phyloP scores from a whole-genome alignment of 2,888 invertebrate genomes.

The Troides helena region DNA sequence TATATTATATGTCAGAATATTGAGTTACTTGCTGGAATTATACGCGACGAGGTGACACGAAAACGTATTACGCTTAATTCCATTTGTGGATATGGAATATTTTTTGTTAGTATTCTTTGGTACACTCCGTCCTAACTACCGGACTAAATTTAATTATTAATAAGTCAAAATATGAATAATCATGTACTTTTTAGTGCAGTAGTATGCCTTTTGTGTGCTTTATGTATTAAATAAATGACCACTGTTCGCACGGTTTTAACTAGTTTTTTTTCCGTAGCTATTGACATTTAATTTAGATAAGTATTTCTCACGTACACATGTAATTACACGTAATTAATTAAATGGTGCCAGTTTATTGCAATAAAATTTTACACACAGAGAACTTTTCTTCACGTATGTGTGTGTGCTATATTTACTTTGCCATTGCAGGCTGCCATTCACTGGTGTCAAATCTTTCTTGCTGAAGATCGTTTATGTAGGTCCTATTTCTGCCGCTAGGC shows the following conservation, averaged over 20 bases:
- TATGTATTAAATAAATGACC: neutral
- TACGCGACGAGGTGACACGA: neutral
- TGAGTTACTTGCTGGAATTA: conserved; percentile 5
- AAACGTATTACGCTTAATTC: neutral
- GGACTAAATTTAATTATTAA: neutral
- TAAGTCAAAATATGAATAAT: neutral
- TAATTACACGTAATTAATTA: no score
- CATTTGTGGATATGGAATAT: neutral
- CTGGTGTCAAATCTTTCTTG: no score
- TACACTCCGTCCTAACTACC: neutral
- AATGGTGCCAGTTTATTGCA: no score
- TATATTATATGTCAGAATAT: conserved; percentile 21
- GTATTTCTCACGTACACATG: no score
- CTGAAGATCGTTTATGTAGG: no score
- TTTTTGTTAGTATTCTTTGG: conserved; percentile 3
- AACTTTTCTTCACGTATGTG: no score
- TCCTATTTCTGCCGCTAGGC: no score
- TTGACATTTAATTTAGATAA: no score
- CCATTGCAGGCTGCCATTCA: no score
- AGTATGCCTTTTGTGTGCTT: neutral
- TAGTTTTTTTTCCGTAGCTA: neutral
- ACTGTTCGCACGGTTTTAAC: neutral
- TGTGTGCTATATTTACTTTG: no score
- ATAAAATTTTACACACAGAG: no score
- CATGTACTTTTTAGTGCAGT: neutral